phyloP scores from a whole-genome alignment of 23 tunicate genomes.

The Halocynthia roretzi region DNA sequence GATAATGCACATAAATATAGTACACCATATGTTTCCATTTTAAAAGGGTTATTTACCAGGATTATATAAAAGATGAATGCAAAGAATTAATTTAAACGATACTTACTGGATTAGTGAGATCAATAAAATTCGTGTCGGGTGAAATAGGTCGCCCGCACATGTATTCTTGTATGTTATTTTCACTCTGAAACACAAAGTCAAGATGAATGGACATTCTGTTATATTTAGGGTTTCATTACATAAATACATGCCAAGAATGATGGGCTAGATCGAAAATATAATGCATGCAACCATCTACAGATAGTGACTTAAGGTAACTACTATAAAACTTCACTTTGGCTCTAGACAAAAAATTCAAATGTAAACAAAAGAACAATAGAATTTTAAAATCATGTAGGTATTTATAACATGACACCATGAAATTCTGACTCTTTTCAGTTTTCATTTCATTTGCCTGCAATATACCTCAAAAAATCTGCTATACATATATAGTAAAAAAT shows the following conservation, averaged over 20 bases:
- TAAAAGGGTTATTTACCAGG: background rate
- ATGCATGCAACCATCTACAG: too few species aligned
- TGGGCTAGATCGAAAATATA: too few species aligned
- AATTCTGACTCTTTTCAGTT: too few species aligned
- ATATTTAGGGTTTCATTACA: too few species aligned
- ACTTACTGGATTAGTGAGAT: slow-evolving; percentile 37
- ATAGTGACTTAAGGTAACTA: too few species aligned
- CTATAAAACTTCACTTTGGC: too few species aligned
- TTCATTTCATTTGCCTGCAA: too few species aligned
- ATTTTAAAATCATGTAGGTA: background rate
- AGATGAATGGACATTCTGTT: background rate
- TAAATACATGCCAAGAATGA: too few species aligned
- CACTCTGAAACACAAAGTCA: slow-evolving; percentile 24
- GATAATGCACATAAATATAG: too few species aligned
- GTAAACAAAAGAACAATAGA: background rate
- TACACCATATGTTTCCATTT: background rate
- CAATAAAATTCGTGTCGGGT: slow-evolving; percentile 27
- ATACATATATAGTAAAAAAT: too few species aligned
- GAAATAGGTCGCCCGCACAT: slow-evolving; percentile 55
- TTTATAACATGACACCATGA: too few species aligned
- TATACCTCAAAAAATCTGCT: too few species aligned
- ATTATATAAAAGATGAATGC: background rate
- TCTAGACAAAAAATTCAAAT: background rate
- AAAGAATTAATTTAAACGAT: background rate
- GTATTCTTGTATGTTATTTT: slow-evolving; percentile 38